phyloP scores from a whole-genome alignment of 2,888 invertebrate species.

The Rapana venosa region DNA sequence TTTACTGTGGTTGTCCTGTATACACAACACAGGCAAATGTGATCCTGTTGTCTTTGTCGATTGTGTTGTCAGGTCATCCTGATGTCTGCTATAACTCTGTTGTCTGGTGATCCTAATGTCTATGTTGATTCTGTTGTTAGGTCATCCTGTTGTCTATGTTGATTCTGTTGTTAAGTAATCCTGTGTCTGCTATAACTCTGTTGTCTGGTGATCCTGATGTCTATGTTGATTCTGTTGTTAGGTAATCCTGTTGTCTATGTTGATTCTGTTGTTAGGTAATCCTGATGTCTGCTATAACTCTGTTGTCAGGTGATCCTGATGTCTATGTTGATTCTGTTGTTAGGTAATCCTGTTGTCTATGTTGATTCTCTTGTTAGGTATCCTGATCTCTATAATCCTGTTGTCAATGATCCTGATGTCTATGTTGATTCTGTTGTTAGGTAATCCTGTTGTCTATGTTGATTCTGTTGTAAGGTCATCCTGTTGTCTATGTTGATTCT shows the following conservation, averaged over 20 bases:
- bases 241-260: background rate
- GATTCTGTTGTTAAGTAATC: conserved; percentile 81
- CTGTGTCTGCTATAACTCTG: conserved; percentile 86
- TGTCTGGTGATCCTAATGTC: background rate
- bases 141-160: background rate
- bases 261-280: conserved; percentile 81
- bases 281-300: conserved; percentile 86
- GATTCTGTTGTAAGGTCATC: too few species aligned
- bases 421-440: too few species aligned
- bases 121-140: background rate
- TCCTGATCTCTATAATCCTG: too few species aligned
- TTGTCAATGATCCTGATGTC: too few species aligned
- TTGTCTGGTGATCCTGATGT: background rate
- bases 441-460: too few species aligned
- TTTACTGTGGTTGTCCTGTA: too few species aligned
- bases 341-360: conserved; percentile 89
- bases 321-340: conserved; percentile 4
- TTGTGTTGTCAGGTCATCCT: conserved; percentile 82
- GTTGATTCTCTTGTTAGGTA: conserved; percentile 69
- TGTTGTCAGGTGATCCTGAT: background rate
- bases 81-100: conserved; percentile 85
- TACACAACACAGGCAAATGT: background rate
- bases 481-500: too few species aligned
- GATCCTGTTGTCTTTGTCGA: background rate
- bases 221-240: background rate